Evolutionary conservation across 2,113 vertebrate genomes (phyloP).

Genomic region (Erythrolamprus reginae): DNA sequence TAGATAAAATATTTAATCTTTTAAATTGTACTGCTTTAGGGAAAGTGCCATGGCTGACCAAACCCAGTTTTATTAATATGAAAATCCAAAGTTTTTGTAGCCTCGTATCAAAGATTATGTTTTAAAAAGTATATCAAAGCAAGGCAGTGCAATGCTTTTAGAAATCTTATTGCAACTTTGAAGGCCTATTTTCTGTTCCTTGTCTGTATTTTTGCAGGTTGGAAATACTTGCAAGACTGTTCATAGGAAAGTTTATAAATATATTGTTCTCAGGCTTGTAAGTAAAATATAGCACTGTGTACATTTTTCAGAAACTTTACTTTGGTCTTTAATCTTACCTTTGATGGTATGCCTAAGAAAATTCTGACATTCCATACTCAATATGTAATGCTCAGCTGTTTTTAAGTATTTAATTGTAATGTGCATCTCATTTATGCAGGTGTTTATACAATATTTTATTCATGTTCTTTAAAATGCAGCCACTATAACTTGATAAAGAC

Average conservation of each 20-base stretch:
- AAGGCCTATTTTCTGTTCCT: constrained; percentile 13
- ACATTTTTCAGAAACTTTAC: constrained; percentile 54
- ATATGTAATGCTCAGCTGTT: constrained; percentile 59
- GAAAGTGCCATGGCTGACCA: constrained; percentile 19
- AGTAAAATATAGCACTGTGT: constrained; percentile 63
- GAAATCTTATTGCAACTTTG: constrained; percentile 18
- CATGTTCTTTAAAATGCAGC: constrained; percentile 55
- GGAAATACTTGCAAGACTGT: constrained; percentile 45
- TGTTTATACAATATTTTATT: constrained; percentile 57
- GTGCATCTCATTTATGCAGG: constrained; percentile 57
- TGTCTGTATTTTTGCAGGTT: constrained; percentile 42
- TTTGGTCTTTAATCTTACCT: constrained; percentile 48
- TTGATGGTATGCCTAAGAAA: constrained; percentile 54
- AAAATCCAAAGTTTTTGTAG: constrained; percentile 40
- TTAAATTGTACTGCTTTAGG: constrained; percentile 20
- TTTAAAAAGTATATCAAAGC: constrained; percentile 9
- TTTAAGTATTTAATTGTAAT: constrained; percentile 60
- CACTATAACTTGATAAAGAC: constrained; percentile 61
- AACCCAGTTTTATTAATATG: constrained; percentile 4
- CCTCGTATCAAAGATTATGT: constrained; percentile 11
- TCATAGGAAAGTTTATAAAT: constrained; percentile 44
- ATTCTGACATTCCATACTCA: constrained; percentile 66
- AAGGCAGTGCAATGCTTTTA: constrained; percentile 24
- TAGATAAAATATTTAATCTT: constrained; percentile 3
- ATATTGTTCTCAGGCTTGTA: constrained; percentile 64